phyloP scores from a whole-genome alignment of 2,113 vertebrate genomes.

The Ceuthmochares aereus region DNA sequence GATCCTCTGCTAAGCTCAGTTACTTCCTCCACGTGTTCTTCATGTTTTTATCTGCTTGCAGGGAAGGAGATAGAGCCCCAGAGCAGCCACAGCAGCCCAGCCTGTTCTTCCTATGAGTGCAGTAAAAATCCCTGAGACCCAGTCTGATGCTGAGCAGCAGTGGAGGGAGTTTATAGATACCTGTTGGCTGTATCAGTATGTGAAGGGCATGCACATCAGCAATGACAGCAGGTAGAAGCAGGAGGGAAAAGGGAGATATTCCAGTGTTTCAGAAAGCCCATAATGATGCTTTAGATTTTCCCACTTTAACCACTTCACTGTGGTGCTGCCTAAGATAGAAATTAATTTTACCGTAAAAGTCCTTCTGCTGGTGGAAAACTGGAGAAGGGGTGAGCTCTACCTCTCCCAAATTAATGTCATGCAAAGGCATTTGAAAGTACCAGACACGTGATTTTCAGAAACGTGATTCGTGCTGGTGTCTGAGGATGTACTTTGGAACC shows the following conservation, averaged over 20 bases:
- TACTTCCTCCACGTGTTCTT: not conserved
- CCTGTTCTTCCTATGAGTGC: not conserved
- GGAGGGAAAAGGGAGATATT: not conserved
- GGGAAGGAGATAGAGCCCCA: not conserved
- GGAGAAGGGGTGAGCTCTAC: not conserved
- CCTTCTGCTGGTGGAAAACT: not conserved
- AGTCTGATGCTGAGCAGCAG: not conserved
- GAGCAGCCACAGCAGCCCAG: accelerated
- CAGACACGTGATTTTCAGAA: not conserved
- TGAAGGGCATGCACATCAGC: not conserved
- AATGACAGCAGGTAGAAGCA: not conserved
- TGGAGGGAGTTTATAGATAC: not conserved
- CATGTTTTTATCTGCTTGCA: not conserved
- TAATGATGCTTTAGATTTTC: not conserved
- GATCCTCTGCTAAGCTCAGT: not conserved
- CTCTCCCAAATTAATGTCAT: not conserved
- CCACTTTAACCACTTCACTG: not conserved
- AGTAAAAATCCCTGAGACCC: not conserved
- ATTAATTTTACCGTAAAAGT: not conserved
- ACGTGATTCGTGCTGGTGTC: not conserved
- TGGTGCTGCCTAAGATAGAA: not conserved
- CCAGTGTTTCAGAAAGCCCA: not conserved
- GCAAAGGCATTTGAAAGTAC: not conserved
- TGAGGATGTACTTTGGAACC: not conserved
- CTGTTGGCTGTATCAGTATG: not conserved